phyloP scores from a whole-genome alignment of 2,888 invertebrate species.

The Malthinus seriepunctatus region DNA sequence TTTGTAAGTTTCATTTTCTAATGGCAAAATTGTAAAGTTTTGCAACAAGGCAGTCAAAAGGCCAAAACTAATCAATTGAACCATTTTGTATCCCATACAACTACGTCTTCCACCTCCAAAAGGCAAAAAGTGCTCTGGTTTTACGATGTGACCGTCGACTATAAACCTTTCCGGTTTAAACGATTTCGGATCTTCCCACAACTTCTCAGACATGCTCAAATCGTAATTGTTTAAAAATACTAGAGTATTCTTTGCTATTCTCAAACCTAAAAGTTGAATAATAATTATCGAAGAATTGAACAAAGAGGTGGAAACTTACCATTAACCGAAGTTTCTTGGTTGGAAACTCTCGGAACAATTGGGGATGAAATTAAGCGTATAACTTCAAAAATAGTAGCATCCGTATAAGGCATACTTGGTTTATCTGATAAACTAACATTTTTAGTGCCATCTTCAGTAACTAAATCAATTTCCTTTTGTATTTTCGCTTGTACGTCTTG shows the following conservation, averaged over 20 bases:
- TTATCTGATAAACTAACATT: constrained; percentile 53
- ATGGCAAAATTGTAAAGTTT: constrained; percentile 58
- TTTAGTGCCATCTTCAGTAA: constrained; percentile 38
- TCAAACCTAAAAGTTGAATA: constrained; percentile 55
- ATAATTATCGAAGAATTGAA: neutral
- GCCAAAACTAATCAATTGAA: constrained; percentile 62
- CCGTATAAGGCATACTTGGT: constrained; percentile 61
- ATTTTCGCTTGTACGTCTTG: constrained; percentile 59
- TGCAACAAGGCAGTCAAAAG: constrained; percentile 60
- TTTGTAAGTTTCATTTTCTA: constrained; percentile 54
- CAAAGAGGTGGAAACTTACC: constrained; percentile 54
- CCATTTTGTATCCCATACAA: constrained; percentile 71
- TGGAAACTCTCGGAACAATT: constrained; percentile 70
- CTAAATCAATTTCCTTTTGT: constrained; percentile 59
- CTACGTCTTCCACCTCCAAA: constrained; percentile 68
- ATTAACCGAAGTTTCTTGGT: constrained; percentile 62
- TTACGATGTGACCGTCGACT: constrained; percentile 58
- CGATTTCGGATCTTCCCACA: constrained; percentile 63
- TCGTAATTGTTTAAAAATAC: constrained; percentile 71
- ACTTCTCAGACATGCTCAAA: constrained; percentile 63
- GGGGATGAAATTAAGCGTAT: constrained; percentile 68
- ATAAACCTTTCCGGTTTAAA: constrained; percentile 67
- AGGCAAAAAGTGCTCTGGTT: constrained; percentile 68
- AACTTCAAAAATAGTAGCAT: constrained; percentile 64
- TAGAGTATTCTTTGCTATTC: constrained; percentile 64